Conservation (phyloP, 1,140 invertebrate species). For the Pollicipes pollicipes region DNA sequence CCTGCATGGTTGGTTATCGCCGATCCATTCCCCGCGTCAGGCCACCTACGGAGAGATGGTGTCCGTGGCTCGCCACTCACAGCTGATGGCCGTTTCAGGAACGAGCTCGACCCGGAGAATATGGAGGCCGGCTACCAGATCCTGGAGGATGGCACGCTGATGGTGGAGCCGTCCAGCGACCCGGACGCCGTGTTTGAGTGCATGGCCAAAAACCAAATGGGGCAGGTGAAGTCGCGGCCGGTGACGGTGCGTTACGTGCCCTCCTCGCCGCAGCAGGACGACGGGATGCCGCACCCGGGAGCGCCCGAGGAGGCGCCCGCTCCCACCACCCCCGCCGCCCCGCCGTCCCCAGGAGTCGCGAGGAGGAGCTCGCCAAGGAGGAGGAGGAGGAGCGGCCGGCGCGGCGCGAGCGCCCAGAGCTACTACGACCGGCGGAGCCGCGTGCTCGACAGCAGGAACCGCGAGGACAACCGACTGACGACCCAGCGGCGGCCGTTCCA, state of each 20-base stretch:
- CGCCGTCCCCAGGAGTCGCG: too few species aligned
- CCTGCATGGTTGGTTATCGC: too few species aligned
- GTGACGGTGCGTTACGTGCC: slow-evolving; percentile 34
- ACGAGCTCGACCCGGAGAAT: slow-evolving; percentile 39
- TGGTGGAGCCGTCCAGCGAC: slow-evolving; percentile 52
- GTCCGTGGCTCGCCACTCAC: too few species aligned
- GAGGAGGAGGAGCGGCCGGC: not conserved
- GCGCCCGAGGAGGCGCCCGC: too few species aligned
- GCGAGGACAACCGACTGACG: not conserved
- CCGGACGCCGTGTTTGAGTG: slow-evolving; percentile 73
- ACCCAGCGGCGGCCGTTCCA: not conserved
- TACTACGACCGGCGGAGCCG: not conserved
- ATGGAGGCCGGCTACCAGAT: slow-evolving; percentile 38
- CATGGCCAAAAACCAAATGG: slow-evolving; percentile 59
- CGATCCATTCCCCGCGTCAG: too few species aligned
- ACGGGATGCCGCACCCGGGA: not conserved
- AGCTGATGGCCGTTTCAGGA: slow-evolving; percentile 26
- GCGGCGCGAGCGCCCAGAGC: not conserved
- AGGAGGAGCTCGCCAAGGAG: too few species aligned
- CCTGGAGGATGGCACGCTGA: slow-evolving; percentile 55
- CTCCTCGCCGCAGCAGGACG: not conserved
- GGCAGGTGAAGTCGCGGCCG: slow-evolving; percentile 52
- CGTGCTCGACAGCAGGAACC: not conserved
- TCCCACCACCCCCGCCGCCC: too few species aligned
- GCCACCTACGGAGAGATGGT: too few species aligned